phyloP scores from a whole-genome alignment of 2,113 vertebrate species.

The Dendrocopos noguchii region DNA sequence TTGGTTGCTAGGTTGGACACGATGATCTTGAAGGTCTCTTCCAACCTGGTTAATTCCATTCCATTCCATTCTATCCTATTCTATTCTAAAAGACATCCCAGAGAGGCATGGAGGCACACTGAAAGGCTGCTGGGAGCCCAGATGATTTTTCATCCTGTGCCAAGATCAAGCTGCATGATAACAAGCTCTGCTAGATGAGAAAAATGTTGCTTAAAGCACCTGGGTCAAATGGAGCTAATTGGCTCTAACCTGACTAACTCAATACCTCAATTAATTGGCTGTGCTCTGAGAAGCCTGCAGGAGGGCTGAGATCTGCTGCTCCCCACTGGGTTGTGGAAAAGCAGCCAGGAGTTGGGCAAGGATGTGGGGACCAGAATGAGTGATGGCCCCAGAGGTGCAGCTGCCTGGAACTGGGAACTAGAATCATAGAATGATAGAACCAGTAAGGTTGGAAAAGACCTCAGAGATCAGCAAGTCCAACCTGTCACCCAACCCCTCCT shows the following conservation, averaged over 20 bases:
- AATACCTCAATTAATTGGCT: background rate
- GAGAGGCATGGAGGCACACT: background rate
- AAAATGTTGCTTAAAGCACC: background rate
- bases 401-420: background rate
- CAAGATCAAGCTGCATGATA: background rate
- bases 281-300: background rate
- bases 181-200: background rate
- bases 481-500: too few relatives aligned
- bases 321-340: background rate
- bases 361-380: background rate
- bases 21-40: too few relatives aligned
- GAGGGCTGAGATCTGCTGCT: background rate
- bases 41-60: too few relatives aligned
- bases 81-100: background rate
- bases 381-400: background rate
- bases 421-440: too few relatives aligned
- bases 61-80: too few relatives aligned
- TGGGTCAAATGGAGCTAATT: slow-evolving; percentile 12
- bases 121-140: background rate
- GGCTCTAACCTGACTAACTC: slow-evolving; percentile 6
- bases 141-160: background rate
- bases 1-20: too few relatives aligned
- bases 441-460: too few relatives aligned
- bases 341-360: background rate
- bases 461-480: too few relatives aligned